Percentiles rank a stretch among this genome's conserved stretches.
phyloP scores from a whole-genome alignment of 35 echinoderm and acorn worm genomes.

The Amphiura filiformis region DNA sequence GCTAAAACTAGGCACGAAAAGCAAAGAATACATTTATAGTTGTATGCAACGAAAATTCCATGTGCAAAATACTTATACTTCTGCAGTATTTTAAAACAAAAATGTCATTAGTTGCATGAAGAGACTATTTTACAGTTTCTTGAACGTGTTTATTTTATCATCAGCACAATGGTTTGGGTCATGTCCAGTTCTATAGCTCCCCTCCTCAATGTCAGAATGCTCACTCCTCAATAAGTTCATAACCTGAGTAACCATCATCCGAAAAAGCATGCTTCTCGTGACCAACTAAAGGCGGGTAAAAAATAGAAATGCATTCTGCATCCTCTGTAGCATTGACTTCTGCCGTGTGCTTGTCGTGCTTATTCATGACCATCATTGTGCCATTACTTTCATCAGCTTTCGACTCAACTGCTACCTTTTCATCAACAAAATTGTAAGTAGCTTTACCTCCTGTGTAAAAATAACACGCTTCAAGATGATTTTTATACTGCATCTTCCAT shows the following conservation, averaged over 20 bases:
- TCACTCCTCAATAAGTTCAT: too few relatives aligned
- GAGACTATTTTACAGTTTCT: too few relatives aligned
- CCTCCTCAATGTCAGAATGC: too few relatives aligned
- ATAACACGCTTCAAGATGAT: slow-evolving; percentile 8
- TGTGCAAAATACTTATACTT: too few relatives aligned
- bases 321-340: neutral
- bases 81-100: too few relatives aligned
- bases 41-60: too few relatives aligned
- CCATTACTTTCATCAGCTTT: neutral
- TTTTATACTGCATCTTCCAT: neutral
- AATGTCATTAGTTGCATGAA: too few relatives aligned
- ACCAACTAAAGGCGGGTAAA: neutral
- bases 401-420: neutral
- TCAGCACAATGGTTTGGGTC: too few relatives aligned
- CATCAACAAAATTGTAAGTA: slow-evolving; percentile 7
- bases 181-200: too few relatives aligned
- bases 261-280: neutral
- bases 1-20: too few relatives aligned
- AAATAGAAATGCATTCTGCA: slow-evolving; percentile 9
- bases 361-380: neutral
- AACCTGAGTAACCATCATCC: neutral
- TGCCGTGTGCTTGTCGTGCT: neutral
- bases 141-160: too few relatives aligned
- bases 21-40: too few relatives aligned
- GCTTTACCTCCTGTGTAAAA: neutral